phyloP scores from a whole-genome alignment of 2,888 invertebrate genomes.

The Thera britannica region DNA sequence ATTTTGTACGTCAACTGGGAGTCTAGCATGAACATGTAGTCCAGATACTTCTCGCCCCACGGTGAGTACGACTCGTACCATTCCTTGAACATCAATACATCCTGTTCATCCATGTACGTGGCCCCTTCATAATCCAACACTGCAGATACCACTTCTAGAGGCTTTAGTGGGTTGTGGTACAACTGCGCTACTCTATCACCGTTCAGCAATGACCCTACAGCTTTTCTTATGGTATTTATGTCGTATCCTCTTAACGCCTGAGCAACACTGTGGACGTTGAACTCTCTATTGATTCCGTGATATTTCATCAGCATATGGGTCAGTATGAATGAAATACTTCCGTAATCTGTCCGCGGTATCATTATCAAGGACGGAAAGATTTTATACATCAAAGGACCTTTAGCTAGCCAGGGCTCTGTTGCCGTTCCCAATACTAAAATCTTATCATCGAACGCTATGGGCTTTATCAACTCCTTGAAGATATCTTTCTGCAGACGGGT shows the following conservation, averaged over 20 bases:
- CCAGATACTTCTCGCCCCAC: constrained; percentile 61
- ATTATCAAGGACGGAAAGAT: constrained; percentile 84
- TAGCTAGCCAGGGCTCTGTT: constrained; percentile 87
- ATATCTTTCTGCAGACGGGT: constrained; percentile 88
- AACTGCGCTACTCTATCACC: constrained; percentile 81
- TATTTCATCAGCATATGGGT: constrained; percentile 84
- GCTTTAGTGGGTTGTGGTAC: constrained; percentile 78
- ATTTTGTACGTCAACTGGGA: constrained; percentile 63
- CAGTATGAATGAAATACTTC: constrained; percentile 83
- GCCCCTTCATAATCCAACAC: constrained; percentile 64
- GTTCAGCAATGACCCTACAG: constrained; percentile 71
- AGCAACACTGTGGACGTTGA: constrained; percentile 85
- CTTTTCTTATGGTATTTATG: constrained; percentile 74
- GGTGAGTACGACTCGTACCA: constrained; percentile 77
- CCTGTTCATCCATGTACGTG: constrained; percentile 67
- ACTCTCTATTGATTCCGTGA: constrained; percentile 83
- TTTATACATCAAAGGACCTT: constrained; percentile 75
- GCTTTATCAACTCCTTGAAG: constrained; percentile 88
- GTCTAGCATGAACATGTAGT: constrained; percentile 65
- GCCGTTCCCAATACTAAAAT: constrained; percentile 89
- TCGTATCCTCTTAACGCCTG: constrained; percentile 83
- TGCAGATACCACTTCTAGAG: constrained; percentile 77
- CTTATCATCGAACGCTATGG: constrained; percentile 86
- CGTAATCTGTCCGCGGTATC: constrained; percentile 85
- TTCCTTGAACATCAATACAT: constrained; percentile 73